Percentiles rank a stretch among this genome's conserved stretches.
phyloP scores from a whole-genome alignment of 1,140 invertebrate species.

The Sycophila sp. region DNA sequence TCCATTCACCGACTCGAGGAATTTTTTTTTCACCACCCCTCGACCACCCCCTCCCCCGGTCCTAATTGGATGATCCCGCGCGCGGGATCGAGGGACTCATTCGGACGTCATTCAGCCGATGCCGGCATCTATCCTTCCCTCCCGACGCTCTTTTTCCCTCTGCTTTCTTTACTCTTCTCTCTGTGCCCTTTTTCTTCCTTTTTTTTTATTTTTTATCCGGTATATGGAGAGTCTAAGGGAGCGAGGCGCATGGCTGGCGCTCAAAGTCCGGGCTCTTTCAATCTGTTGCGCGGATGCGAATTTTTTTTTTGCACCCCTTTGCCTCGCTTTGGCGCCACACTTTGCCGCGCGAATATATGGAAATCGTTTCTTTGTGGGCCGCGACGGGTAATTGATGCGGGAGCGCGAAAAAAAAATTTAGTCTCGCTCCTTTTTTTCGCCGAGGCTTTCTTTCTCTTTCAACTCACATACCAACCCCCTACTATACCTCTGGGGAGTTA shows the following conservation, averaged over 20 bases:
- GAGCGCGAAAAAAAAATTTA: no score
- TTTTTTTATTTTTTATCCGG: neutral
- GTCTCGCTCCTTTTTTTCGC: no score
- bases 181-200: neutral
- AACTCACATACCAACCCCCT: no score
- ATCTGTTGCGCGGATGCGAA: neutral
- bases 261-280: constrained; percentile 15
- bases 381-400: no score
- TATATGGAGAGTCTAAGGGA: neutral
- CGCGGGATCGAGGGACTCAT: neutral
- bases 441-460: no score
- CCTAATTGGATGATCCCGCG: constrained; percentile 29
- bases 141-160: neutral
- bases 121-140: neutral
- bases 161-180: neutral
- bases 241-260: neutral
- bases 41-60: no score
- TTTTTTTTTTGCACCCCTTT: no score
- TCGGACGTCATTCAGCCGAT: constrained; percentile 34
- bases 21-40: neutral
- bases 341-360: no score
- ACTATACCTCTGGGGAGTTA: no score
- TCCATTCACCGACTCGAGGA: neutral
- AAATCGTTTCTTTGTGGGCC: no score
- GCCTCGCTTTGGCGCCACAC: no score